phyloP scores from a whole-genome alignment of 2,888 invertebrate genomes.

The Erebia epiphron region DNA sequence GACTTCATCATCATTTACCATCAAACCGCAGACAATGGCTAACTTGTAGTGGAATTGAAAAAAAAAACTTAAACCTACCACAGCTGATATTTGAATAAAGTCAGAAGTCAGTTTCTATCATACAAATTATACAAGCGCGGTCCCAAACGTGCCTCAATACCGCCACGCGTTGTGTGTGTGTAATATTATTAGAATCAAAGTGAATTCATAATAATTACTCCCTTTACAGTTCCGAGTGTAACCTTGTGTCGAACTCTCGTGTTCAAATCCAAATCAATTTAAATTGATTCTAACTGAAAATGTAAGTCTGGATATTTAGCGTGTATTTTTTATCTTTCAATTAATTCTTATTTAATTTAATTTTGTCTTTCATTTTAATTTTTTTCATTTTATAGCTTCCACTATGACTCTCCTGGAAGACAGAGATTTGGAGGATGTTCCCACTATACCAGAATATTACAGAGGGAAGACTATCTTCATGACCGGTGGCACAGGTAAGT shows the following conservation, averaged over 20 bases:
- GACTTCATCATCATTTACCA: too few relatives aligned
- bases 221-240: conserved; percentile 6
- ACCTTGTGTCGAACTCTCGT: background rate
- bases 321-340: too few relatives aligned
- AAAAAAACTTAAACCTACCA: too few relatives aligned
- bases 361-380: background rate
- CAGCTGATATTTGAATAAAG: too few relatives aligned
- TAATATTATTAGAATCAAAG: conserved; percentile 1
- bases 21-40: too few relatives aligned
- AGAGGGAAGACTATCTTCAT: conserved; percentile 88
- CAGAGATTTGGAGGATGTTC: conserved; percentile 42
- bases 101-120: too few relatives aligned
- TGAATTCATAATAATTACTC: conserved; percentile 2
- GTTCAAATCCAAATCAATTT: background rate
- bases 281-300: background rate
- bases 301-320: background rate
- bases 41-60: too few relatives aligned
- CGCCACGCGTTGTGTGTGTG: background rate
- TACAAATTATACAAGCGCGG: too few relatives aligned
- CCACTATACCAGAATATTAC: conserved; percentile 85
- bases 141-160: too few relatives aligned
- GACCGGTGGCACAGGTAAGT: conserved; percentile 89
- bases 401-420: conserved; percentile 62
- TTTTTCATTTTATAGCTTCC: conserved; percentile 1
- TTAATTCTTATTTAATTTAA: too few relatives aligned